Evolutionary conservation across 2,888 invertebrate genomes (phyloP).

Genomic region (Siphlonurus alternatus): DNA sequence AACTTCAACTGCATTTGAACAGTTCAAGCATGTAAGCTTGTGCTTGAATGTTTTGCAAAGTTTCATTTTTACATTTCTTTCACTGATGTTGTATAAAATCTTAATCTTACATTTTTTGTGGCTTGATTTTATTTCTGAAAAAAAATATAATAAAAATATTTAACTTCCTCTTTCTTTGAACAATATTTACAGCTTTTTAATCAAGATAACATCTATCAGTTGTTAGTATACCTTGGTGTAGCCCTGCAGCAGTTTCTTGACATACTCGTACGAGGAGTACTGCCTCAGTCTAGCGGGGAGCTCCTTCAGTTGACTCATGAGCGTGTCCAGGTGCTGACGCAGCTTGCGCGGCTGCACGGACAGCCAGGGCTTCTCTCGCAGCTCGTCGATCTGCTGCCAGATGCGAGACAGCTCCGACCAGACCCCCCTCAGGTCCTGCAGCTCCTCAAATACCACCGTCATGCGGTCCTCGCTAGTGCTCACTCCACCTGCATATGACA

Average conservation of each 20-base stretch:
- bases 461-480: conserved; percentile 57
- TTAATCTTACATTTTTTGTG: no score
- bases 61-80: no score
- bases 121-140: no score
- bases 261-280: conserved; percentile 96
- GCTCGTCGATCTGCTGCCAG: conserved; percentile 95
- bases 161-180: neutral
- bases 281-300: conserved; percentile 86
- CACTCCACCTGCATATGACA: conserved; percentile 25
- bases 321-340: conserved; percentile 84
- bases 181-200: no score
- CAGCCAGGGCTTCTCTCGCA: conserved; percentile 95
- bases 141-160: no score
- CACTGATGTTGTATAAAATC: no score
- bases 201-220: no score
- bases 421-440: conserved; percentile 90
- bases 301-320: conserved; percentile 88
- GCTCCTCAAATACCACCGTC: conserved; percentile 90
- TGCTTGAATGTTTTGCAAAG: no score
- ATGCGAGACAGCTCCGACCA: conserved; percentile 93
- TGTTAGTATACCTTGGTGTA: conserved; percentile 66
- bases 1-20: no score
- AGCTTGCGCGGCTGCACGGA: conserved; percentile 96
- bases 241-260: conserved; percentile 85
- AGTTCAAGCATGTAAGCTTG: no score